Base-by-base conservation (phyloP, 2,888 invertebrate genomes). In the Sicus ferrugineus region DNA sequence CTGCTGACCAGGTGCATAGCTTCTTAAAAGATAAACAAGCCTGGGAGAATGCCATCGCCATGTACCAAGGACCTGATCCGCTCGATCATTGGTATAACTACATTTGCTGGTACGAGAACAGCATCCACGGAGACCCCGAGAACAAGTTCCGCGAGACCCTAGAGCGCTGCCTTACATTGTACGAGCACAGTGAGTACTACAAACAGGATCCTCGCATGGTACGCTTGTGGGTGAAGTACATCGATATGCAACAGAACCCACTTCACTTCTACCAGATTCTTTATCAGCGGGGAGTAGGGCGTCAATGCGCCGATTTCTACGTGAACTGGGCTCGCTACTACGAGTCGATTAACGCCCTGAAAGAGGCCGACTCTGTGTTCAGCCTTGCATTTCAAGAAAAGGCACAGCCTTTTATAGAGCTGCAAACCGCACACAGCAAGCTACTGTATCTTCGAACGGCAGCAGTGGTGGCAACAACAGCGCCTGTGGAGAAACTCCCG, bases 41-140 rank as follows among this genome's bases (percentile, higher is more conserved):
- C 78, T 95, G 93, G 89, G 97, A 97, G 86, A 89, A 90, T 79
- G 90, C 91, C 66, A 91, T 97, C 74, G 89, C 91, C 74, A 89
- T 90, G 73, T 96, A 97, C 81, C 89, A 90, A 77, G 97, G 96
- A 1, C 89, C 92, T 72, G 97, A 97, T 87, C 96, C 96, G 1
- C 84, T 97, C 72, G 93, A 94, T 79, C 91, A 93, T 70, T 96
- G 96, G 93, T 93, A 93, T 80, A 92, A 92, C 76, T 97, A 96
- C 81, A 93, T 97, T 70, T 90, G 91, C 72, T 98, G 97, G 97
- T 90, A 95, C 70, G 97, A 97, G 81, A 96, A 97, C 82, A 93
- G 92, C 79, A 78, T 80, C 3, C 79, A 78, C 56, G 81, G 83
- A n/a, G 96, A 90, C 85, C 95, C 95, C n/a, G 95, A 94, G 83